phyloP scores from a whole-genome alignment of 2,113 vertebrate genomes.

The Anthoscopus minutus region DNA sequence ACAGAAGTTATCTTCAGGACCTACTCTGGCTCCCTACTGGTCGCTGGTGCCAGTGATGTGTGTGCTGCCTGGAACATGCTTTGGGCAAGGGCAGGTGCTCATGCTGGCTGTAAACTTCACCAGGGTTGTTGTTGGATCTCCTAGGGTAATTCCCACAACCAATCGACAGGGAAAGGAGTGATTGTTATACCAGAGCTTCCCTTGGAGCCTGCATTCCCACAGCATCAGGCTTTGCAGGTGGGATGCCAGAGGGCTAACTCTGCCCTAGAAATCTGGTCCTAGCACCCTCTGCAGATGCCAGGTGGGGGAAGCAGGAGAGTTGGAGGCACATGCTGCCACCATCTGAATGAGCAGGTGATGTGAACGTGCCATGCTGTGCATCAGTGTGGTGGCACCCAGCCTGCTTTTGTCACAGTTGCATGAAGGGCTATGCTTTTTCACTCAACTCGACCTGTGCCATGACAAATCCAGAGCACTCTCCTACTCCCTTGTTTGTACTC shows the following conservation, averaged over 20 bases:
- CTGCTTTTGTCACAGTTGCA: background rate
- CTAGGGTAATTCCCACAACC: background rate
- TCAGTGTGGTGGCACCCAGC: background rate
- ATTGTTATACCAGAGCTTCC: background rate
- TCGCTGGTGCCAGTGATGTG: background rate
- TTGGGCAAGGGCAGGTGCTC: background rate
- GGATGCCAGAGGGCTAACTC: background rate
- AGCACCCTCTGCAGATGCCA: background rate
- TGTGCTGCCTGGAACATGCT: background rate
- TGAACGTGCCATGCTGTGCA: background rate
- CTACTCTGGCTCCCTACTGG: background rate
- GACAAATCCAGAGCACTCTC: background rate
- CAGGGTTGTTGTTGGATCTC: background rate
- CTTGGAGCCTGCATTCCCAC: background rate
- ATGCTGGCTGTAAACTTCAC: background rate
- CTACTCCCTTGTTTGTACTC: background rate
- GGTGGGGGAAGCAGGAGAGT: background rate
- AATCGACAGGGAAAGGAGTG: background rate
- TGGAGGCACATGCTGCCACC: background rate
- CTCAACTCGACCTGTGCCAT: accelerated
- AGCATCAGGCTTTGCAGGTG: background rate
- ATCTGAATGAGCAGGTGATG: background rate
- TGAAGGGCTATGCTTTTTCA: background rate
- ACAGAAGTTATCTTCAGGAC: background rate
- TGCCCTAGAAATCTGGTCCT: background rate